These are phyloP conservation scores for Orchestes rusci DNA, from an alignment of 2,888 invertebrate genomes.

Conservation along the genomic window DNA sequence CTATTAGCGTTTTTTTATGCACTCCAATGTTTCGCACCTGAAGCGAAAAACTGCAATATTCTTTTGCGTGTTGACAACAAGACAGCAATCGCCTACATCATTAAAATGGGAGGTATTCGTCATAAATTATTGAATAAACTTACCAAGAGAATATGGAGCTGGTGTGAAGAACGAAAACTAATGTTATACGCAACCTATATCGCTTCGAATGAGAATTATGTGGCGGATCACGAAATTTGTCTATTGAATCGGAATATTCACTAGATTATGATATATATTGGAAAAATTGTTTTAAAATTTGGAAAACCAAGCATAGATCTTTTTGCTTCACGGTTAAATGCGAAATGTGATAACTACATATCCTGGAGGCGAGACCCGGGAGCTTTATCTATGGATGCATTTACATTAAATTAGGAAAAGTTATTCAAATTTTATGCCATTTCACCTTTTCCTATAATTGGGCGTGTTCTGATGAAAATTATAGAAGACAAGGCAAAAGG, in stretches of 20 bases:
- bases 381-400: conserved; percentile 1
- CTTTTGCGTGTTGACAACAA: conserved; percentile 19
- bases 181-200: conserved; percentile 12
- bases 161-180: conserved; percentile 10
- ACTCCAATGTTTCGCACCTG: conserved; percentile 25
- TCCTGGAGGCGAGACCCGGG: conserved; percentile 16
- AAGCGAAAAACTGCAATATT: conserved; percentile 11
- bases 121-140: conserved; percentile 8
- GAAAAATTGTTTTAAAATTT: conserved; percentile 7
- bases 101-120: conserved; percentile 16
- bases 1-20: conserved; percentile 26
- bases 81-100: conserved; percentile 18
- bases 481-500: conserved; percentile 1
- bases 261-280: conserved; percentile 1
- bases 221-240: conserved; percentile 8
- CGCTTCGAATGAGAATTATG: conserved; percentile 5
- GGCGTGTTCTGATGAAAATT: conserved; percentile 4
- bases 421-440: conserved; percentile 23
- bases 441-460: conserved; percentile 18
- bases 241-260: conserved; percentile 3
- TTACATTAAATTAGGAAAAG: conserved; percentile 2
- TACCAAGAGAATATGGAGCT: conserved; percentile 3
- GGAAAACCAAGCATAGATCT: conserved; percentile 6
- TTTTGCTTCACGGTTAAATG: conserved; percentile 4
- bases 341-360: conserved; percentile 11